Percentiles rank a stretch among this genome's conserved stretches.
phyloP scores from a whole-genome alignment of 2,888 invertebrate genomes.

The Selenia dentaria region DNA sequence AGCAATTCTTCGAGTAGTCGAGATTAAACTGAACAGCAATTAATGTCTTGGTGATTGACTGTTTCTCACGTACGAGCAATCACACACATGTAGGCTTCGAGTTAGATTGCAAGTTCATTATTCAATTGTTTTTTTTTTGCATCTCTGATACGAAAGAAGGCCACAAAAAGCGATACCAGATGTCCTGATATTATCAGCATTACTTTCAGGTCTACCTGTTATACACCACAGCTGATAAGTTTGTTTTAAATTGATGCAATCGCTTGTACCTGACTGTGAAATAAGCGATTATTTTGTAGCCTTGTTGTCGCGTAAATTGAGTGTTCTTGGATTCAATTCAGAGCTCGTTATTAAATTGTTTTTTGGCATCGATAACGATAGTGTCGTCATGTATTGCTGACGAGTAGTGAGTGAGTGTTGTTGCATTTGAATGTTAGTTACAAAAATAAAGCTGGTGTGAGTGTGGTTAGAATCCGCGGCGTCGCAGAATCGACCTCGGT shows the following conservation, averaged over 20 bases:
- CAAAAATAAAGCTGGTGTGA: conserved; percentile 58
- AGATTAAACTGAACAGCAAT: conserved; percentile 68
- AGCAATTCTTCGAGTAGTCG: conserved; percentile 61
- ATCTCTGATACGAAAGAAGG: no score
- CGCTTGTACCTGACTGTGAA: no score
- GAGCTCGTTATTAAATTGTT: no score
- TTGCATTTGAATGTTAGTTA: conserved; percentile 20
- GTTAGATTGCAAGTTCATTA: not conserved
- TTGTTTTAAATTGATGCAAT: no score
- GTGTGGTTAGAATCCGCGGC: conserved; percentile 71
- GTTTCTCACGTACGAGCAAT: conserved; percentile 44
- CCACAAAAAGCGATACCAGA: no score
- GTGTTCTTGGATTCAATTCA: no score
- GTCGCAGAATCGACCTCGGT: conserved; percentile 69
- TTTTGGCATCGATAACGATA: conserved; percentile 10
- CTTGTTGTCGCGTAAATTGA: no score
- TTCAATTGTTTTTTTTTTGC: not conserved
- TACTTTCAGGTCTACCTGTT: no score
- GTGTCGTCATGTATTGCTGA: not conserved
- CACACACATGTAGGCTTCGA: conserved; percentile 17
- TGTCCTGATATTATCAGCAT: no score
- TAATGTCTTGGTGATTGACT: conserved; percentile 73
- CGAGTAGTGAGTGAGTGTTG: conserved; percentile 5
- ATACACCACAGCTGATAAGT: no score
- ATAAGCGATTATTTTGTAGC: no score